phyloP scores from a whole-genome alignment of 92 coral and sea anemone species.

The Actinernus sp. region DNA sequence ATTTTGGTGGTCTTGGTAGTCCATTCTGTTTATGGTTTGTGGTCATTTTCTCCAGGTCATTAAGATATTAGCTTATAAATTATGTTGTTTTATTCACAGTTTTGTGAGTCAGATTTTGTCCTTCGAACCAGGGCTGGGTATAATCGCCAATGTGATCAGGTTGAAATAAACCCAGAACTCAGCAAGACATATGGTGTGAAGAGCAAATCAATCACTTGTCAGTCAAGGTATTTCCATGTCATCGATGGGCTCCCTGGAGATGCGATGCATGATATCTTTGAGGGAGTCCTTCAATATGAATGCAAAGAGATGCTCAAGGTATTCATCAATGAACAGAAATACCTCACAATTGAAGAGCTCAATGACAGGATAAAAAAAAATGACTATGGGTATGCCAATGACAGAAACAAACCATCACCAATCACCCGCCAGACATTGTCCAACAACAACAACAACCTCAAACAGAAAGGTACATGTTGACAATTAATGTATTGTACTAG shows the following conservation, averaged over 20 bases:
- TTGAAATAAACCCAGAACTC: background rate
- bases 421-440: slow-evolving; percentile 20
- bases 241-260: slow-evolving; percentile 68
- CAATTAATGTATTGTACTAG: too few relatives aligned
- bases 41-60: too few relatives aligned
- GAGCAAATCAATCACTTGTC: slow-evolving; percentile 19
- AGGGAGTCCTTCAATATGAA: slow-evolving; percentile 55
- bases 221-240: slow-evolving; percentile 51
- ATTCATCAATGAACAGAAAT: slow-evolving; percentile 37
- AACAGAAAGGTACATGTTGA: slow-evolving; percentile 56
- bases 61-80: too few relatives aligned
- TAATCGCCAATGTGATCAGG: background rate
- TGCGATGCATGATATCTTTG: slow-evolving; percentile 77
- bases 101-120: background rate
- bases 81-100: too few relatives aligned
- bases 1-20: too few relatives aligned
- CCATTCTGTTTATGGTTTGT: too few relatives aligned
- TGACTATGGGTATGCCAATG: slow-evolving; percentile 74
- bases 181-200: slow-evolving; percentile 42
- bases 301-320: slow-evolving; percentile 50
- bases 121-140: background rate
- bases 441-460: slow-evolving; percentile 36
- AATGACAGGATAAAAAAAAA: slow-evolving; percentile 46
- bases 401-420: slow-evolving; percentile 56
- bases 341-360: slow-evolving; percentile 46